Conservation (phyloP, 2,888 invertebrate species). For the Ecliptopera silaceata region DNA sequence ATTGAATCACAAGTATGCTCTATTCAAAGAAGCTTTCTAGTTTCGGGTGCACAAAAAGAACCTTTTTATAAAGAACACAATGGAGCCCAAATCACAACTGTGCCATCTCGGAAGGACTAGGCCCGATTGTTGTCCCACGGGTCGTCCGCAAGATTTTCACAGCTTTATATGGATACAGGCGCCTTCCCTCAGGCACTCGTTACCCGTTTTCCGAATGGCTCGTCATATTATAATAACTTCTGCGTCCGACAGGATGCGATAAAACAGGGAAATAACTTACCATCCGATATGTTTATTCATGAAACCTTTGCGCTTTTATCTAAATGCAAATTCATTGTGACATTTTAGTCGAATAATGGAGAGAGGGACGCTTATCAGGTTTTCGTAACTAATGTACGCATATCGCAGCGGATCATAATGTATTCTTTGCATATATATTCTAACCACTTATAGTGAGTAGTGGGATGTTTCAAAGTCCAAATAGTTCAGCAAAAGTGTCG, state of each 20-base stretch:
- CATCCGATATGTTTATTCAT: constrained; percentile 29
- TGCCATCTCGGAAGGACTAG: constrained; percentile 49
- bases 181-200: constrained; percentile 41
- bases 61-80: constrained; percentile 50
- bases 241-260: constrained; percentile 37
- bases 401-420: neutral
- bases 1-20: constrained; percentile 20
- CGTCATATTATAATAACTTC: constrained; percentile 57
- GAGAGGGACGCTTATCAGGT: constrained; percentile 19
- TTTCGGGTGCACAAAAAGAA: constrained; percentile 48
- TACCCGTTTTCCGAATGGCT: constrained; percentile 49
- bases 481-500: constrained; percentile 8
- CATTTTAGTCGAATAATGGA: constrained; percentile 24
- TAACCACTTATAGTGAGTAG: neutral
- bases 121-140: constrained; percentile 50
- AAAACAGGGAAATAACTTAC: constrained; percentile 39
- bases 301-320: constrained; percentile 32
- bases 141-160: constrained; percentile 49
- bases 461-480: neutral
- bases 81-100: constrained; percentile 54
- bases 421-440: constrained; percentile 4
- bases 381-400: constrained; percentile 7
- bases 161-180: constrained; percentile 49
- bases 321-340: constrained; percentile 37
- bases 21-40: constrained; percentile 42